A percentile compares a stretch with the other conserved stretches of the same genome.
These are phyloP conservation scores for Squalus acanthias DNA, from an alignment of 2,797 vertebrate species.

Conservation along the genomic window DNA sequence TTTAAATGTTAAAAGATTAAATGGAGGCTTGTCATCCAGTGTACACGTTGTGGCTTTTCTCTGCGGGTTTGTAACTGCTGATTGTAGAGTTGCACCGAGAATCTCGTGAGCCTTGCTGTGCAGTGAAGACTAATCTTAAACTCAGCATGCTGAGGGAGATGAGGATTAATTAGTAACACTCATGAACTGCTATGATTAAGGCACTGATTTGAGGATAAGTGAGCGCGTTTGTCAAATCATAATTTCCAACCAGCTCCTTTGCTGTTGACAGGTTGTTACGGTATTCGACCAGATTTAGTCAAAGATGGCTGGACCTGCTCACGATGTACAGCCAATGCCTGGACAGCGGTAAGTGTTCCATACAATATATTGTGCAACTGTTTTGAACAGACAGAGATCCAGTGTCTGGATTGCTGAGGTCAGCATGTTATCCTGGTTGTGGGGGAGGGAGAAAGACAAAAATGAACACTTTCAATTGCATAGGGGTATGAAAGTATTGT, in stretches of 20 bases:
- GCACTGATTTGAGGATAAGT: not conserved
- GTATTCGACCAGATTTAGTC: constrained; percentile 72
- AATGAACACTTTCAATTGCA: not conserved
- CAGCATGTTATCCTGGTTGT: not conserved
- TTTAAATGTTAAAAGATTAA: not conserved
- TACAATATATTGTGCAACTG: not conserved
- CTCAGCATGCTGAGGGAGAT: not conserved
- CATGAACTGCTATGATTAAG: not conserved
- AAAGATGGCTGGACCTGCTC: constrained; percentile 78
- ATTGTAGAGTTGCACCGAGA: not conserved
- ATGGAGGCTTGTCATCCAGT: no score
- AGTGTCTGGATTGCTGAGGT: not conserved
- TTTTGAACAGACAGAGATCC: not conserved
- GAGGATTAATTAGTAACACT: not conserved
- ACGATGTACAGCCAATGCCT: constrained; percentile 71
- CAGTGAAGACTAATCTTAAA: not conserved
- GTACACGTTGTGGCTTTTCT: not conserved
- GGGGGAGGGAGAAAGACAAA: no score
- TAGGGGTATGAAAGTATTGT: not conserved
- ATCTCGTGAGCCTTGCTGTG: not conserved
- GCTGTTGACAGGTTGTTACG: constrained; percentile 76
- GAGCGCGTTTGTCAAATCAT: not conserved
- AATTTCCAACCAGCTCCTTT: constrained; percentile 5
- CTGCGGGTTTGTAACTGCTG: not conserved
- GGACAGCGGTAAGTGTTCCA: constrained; percentile 70